Evolutionary conservation across 2,888 invertebrate genomes (phyloP).

Genomic region (Mythimna loreyi): DNA sequence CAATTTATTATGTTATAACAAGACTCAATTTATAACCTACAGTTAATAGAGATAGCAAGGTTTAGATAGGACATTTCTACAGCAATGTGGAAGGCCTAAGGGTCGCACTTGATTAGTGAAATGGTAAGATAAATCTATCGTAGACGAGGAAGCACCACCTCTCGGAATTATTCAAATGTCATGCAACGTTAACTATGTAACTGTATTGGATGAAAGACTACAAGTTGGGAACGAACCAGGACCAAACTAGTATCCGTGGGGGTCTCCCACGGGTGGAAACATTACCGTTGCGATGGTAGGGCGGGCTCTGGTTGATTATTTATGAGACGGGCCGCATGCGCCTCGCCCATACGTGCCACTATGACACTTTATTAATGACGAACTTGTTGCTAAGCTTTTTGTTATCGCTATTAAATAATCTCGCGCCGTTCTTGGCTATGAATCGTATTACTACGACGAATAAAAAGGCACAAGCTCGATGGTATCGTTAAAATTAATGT

Average conservation of each 20-base stretch:
- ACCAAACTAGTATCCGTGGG: conserved; percentile 65
- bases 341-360: conserved; percentile 82
- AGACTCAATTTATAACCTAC: conserved; percentile 8
- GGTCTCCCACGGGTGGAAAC: conserved; percentile 73
- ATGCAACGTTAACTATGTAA: conserved; percentile 69
- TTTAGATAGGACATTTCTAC: conserved; percentile 3
- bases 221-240: conserved; percentile 62
- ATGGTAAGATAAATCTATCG: conserved; percentile 54
- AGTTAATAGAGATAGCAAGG: conserved; percentile 1
- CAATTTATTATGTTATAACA: conserved; percentile 12
- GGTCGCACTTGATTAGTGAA: conserved; percentile 30
- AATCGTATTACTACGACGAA: conserved; percentile 66
- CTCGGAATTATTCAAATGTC: conserved; percentile 73
- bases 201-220: conserved; percentile 68
- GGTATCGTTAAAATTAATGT: conserved; percentile 71
- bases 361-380: conserved; percentile 84
- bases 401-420: conserved; percentile 75
- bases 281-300: conserved; percentile 78
- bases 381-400: conserved; percentile 77
- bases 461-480: conserved; percentile 66
- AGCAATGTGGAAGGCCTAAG: conserved; percentile 1
- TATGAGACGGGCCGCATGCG: conserved; percentile 80
- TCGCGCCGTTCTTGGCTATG: conserved; percentile 65
- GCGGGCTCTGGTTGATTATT: conserved; percentile 81
- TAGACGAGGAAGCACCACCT: conserved; percentile 62